Evolutionary conservation across 2,113 vertebrate species (phyloP).

Genomic region (Tragelaphus scriptus): DNA sequence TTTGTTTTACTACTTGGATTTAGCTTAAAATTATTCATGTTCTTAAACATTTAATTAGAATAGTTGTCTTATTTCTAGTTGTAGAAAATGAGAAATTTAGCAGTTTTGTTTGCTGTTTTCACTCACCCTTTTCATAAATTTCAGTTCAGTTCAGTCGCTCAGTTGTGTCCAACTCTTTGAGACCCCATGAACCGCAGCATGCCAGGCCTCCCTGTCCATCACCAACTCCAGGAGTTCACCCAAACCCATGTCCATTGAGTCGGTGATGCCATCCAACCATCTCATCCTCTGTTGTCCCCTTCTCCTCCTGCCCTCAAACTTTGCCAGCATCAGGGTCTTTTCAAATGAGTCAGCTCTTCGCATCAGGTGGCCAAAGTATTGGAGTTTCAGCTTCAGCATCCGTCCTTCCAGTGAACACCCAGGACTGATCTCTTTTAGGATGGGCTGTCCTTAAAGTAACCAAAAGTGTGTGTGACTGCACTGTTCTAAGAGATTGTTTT

Average conservation of each 20-base stretch:
- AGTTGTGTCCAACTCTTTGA: not conserved
- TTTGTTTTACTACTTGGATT: not conserved
- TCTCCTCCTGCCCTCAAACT: not conserved
- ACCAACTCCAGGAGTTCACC: not conserved
- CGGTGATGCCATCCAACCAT: not conserved
- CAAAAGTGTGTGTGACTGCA: not conserved
- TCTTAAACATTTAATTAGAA: not conserved
- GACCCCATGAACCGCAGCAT: not conserved
- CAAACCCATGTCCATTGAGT: not conserved
- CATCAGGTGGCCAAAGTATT: not conserved
- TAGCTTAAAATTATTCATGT: not conserved
- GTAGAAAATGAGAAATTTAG: not conserved
- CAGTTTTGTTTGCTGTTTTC: not conserved
- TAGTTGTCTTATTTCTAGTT: not conserved
- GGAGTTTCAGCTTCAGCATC: not conserved
- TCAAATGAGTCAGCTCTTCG: not conserved
- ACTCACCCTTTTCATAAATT: not conserved
- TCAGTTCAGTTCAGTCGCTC: not conserved
- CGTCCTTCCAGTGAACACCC: not conserved
- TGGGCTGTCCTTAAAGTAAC: not conserved
- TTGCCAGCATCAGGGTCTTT: not conserved
- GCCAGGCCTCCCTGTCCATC: not conserved
- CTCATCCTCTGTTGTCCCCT: not conserved
- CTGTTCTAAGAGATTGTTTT: constrained; percentile 4
- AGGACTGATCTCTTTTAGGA: too few species aligned